Conservation (phyloP, 2,797 vertebrate genomes). For the Phoebastria nigripes region DNA sequence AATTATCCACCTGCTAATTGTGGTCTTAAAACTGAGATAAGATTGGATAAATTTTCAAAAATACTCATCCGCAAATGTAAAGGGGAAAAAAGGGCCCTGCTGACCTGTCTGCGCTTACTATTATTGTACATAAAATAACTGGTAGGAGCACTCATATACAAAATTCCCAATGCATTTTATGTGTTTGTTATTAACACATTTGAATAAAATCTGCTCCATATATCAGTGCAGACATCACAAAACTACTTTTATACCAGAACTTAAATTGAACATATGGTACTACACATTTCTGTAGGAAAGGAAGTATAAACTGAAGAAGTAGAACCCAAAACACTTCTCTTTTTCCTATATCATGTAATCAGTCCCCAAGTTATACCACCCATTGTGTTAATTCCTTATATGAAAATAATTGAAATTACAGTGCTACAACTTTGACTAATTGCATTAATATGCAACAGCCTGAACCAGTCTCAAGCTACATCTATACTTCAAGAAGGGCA, state of each 20-base stretch:
- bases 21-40: neutral
- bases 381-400: constrained; percentile 46
- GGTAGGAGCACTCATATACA: neutral
- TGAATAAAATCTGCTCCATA: neutral
- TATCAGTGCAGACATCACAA: neutral
- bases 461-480: neutral
- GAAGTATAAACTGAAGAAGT: neutral
- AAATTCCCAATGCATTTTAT: neutral
- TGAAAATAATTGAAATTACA: constrained; percentile 36
- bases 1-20: neutral
- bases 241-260: neutral
- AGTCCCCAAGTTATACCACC: constrained; percentile 19
- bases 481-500: neutral
- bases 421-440: constrained; percentile 8
- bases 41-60: neutral
- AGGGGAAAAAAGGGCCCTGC: neutral
- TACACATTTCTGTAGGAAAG: neutral
- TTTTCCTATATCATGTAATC: neutral
- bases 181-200: neutral
- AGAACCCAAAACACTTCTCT: neutral
- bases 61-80: neutral
- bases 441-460: constrained; percentile 61
- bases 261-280: neutral
- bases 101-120: neutral
- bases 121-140: neutral